Evolutionary conservation across 2,113 vertebrate genomes (phyloP), one percentile per base, ranked within the genome.

Genomic region (Strigops habroptila): DNA sequence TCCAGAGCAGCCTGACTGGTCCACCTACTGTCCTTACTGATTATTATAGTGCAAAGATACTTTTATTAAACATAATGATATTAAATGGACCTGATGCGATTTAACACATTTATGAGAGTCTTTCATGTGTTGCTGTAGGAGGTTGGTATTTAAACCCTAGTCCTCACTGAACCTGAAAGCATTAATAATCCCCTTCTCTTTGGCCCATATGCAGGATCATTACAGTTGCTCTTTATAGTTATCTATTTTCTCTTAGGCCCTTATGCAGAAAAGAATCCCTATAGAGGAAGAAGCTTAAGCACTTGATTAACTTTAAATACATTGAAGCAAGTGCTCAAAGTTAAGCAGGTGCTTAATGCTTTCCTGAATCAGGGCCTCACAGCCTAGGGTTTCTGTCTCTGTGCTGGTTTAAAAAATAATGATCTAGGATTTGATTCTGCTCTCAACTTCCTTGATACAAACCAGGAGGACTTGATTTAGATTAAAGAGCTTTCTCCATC

Each of bases 111-210:
- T 95, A 93, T 91, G 90, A 96, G 83, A 94, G 63, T 86, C 91
- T 97, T 95, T 97, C 91, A 97, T 96, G 95, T 96, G 91, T 94
- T 86, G 12, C 80, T 86, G 70, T 91, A 94, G 88, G 93, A 93
- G 93, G 95, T 3, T 79, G 82, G 84, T 96, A 91, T 93, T 97
- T 95, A 95, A 96, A 95, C 84, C 86, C 91, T 71, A 92, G 90
- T 96, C 62, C 86, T 94, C 80, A 83, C 74, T 86, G 93, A 96
- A 96, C 92, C 93, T 96, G 92, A 96, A 97, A 95, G 94, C 93
- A 97, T 95, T 96, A 95, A 96, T 93, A 94, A 96, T 93, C 88
- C 71, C 80, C 92, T 91, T 97, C 94, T 97, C 91, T 96, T 96
- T 96, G 95, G 95, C 91, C 95, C 88, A 95, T 94, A 78, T 91